A percentile compares a stretch with the other conserved stretches of the same genome.
Conservation (phyloP, 2,888 invertebrate species). For the Branchipolynoe longqiensis region DNA sequence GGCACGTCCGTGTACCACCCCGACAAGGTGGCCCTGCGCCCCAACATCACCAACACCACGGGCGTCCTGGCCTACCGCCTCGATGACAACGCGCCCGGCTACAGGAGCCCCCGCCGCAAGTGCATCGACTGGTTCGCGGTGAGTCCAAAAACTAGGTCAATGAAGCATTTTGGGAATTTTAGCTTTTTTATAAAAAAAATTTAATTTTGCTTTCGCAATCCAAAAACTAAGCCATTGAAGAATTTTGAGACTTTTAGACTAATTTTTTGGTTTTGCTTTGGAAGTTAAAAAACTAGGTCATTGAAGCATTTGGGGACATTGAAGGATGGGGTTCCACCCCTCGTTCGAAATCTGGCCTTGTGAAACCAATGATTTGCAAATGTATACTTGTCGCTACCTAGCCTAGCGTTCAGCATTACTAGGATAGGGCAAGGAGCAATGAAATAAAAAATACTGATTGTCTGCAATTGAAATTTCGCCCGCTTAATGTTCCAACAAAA, state of each 20-base stretch:
- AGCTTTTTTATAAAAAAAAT: neutral
- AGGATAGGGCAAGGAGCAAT: too few relatives aligned
- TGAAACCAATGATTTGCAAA: neutral
- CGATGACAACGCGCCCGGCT: conserved; percentile 16
- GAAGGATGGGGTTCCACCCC: neutral
- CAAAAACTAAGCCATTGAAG: neutral
- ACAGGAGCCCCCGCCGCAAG: conserved; percentile 41
- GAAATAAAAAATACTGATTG: too few relatives aligned
- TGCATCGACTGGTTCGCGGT: conserved; percentile 61
- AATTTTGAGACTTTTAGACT: neutral
- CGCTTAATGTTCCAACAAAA: too few relatives aligned
- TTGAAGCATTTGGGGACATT: too few relatives aligned
- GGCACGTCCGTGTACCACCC: neutral
- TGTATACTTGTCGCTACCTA: too few relatives aligned
- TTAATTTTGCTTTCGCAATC: neutral
- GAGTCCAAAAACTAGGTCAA: neutral
- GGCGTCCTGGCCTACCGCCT: conserved; percentile 56
- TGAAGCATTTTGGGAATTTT: neutral
- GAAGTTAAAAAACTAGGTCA: neutral
- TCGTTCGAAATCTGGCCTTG: neutral
- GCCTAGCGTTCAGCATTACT: too few relatives aligned
- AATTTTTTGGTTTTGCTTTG: neutral
- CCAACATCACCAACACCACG: neutral
- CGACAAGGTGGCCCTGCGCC: neutral
- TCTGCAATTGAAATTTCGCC: too few relatives aligned